phyloP scores from a whole-genome alignment of 1,140 invertebrate genomes.

The Gonatopus flavifemur region DNA sequence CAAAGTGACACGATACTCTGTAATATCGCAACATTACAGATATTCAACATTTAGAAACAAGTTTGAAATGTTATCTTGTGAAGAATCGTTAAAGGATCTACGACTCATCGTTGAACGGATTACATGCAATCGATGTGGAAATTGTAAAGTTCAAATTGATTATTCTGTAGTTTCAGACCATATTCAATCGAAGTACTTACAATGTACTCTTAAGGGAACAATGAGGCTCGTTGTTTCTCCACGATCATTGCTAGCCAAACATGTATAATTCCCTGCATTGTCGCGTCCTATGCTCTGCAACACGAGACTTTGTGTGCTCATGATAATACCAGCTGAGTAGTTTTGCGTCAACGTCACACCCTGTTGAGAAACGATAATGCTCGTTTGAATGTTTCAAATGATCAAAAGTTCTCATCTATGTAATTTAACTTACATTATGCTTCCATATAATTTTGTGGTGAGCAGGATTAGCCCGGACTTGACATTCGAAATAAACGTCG shows the following conservation, averaged over 20 bases:
- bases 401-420: neutral
- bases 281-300: slow-evolving; percentile 80
- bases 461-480: slow-evolving; percentile 83
- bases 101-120: too few relatives aligned
- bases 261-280: slow-evolving; percentile 82
- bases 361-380: slow-evolving; percentile 62
- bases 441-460: slow-evolving; percentile 84
- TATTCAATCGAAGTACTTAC: slow-evolving; percentile 67
- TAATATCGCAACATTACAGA: too few relatives aligned
- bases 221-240: slow-evolving; percentile 80
- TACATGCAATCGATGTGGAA: too few relatives aligned
- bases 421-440: slow-evolving; percentile 73
- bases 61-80: too few relatives aligned
- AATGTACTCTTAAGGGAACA: slow-evolving; percentile 78
- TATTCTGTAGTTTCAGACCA: too few relatives aligned
- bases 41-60: too few relatives aligned
- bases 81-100: too few relatives aligned
- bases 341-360: slow-evolving; percentile 78
- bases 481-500: slow-evolving; percentile 92
- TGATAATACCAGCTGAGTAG: slow-evolving; percentile 80
- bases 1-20: too few relatives aligned
- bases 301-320: slow-evolving; percentile 84
- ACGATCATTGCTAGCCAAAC: slow-evolving; percentile 76
- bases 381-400: neutral
- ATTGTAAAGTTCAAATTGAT: too few relatives aligned